Base-by-base conservation (phyloP, 2,797 vertebrate genomes). In the Picus viridis region DNA sequence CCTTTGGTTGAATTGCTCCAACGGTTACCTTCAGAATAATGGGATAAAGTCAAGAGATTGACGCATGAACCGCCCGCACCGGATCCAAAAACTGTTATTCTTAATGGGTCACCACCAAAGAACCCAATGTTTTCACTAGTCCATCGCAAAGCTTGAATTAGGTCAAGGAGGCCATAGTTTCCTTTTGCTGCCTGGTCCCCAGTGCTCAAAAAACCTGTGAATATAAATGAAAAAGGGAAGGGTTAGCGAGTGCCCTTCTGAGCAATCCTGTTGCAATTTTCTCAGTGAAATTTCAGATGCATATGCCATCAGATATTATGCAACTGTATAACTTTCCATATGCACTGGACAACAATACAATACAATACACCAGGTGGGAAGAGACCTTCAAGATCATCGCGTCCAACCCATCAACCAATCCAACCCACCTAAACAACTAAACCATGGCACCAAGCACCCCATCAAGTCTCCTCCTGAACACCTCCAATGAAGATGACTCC, bases 1-100 rank as follows among this genome's bases (percentile, higher is more conserved):
- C 99, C 99, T 99, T 99, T 99, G 97, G 99, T 99, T 97, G 99
- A 99, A 98, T 99, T 99, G 98, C 99, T 99, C 99, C 99, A 99
- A 98, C 99, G 99, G 98, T 99, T 99, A 97, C 99, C 99, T 98
- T 99, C 99, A 95, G 99, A 99, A 98, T 99, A 99, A 98, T 99
- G 99, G 97, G 99, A 99, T 97, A 99, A 98, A 75, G 99, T 99
- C 97, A 99, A 98, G 24, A 99, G 98, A 97, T 99, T 99, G 97
- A 99, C 99, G 94, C 99, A 99, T 49, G 99, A 99, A 80, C 99
- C 99, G 43, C 99, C 99, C 51, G 99, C 99, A 43, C 99, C 99
- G 26, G 99, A 99, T 97, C 99, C 99, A 95, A 99, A 99, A 97
- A 99, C 99, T 75, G 99, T 99, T 97, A 99, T 99, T 97, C 99